A percentile compares a stretch with the other conserved stretches of the same genome.
Conservation (phyloP, 2,888 invertebrate genomes). For the Dastarcus helophoroides region DNA sequence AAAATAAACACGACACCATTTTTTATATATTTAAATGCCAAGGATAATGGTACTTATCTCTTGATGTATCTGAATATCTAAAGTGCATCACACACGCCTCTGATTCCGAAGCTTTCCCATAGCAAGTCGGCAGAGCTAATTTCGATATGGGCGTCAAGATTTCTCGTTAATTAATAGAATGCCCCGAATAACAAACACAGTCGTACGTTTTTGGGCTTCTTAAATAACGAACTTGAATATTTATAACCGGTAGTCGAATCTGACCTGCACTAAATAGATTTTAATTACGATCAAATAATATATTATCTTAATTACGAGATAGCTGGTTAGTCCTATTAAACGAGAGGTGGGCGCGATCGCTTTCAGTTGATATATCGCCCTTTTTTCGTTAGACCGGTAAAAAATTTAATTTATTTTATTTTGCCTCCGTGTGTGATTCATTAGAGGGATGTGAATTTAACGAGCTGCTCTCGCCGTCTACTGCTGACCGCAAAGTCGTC, state of each 20-base stretch:
- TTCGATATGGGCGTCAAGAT: too few relatives aligned
- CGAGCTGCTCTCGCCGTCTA: slow-evolving; percentile 7
- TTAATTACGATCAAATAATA: slow-evolving; percentile 33
- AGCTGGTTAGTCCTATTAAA: slow-evolving; percentile 15
- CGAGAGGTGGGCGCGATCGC: slow-evolving; percentile 26
- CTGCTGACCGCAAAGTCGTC: slow-evolving; percentile 5
- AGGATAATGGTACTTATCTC: too few relatives aligned
- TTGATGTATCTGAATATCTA: too few relatives aligned
- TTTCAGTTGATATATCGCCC: slow-evolving; percentile 25
- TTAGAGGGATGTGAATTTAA: slow-evolving; percentile 10
- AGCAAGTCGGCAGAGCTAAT: too few relatives aligned
- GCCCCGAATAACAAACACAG: too few relatives aligned
- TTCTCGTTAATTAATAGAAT: too few relatives aligned
- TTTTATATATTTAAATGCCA: too few relatives aligned
- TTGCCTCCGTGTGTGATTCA: slow-evolving; percentile 10
- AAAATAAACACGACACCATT: too few relatives aligned
- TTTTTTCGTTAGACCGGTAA: slow-evolving; percentile 16
- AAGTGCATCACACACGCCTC: too few relatives aligned
- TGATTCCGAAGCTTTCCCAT: too few relatives aligned
- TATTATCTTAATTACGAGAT: slow-evolving; percentile 28
- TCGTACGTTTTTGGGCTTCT: too few relatives aligned
- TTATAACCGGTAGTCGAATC: slow-evolving; percentile 11
- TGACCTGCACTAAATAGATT: slow-evolving; percentile 29
- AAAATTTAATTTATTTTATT: slow-evolving; percentile 23
- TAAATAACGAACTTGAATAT: slow-evolving; percentile 10